phyloP scores from a whole-genome alignment of 2,797 vertebrate genomes.

The Pseudomugil tenellus region DNA sequence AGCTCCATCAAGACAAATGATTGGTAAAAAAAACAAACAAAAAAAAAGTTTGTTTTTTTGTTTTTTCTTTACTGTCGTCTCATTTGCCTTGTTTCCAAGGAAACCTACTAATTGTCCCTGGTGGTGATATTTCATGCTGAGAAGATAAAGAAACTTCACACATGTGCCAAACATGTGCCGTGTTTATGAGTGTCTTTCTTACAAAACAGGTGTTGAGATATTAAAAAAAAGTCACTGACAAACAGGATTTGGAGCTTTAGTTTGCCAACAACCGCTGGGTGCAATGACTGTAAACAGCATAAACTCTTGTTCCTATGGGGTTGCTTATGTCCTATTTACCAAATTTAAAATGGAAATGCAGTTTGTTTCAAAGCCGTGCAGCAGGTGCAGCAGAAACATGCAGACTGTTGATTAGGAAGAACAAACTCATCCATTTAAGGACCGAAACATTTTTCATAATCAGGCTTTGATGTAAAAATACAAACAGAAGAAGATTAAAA shows the following conservation, averaged over 20 bases:
- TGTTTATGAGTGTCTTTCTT: neutral
- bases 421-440: no score
- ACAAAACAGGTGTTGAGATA: neutral
- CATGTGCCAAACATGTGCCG: neutral
- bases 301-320: neutral
- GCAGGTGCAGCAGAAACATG: neutral
- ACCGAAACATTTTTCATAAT: no score
- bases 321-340: neutral
- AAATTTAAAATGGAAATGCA: neutral
- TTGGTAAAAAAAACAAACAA: neutral
- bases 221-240: neutral
- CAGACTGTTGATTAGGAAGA: neutral
- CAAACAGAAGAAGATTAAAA: no score
- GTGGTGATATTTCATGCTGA: conserved; percentile 1
- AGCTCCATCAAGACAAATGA: conserved; percentile 15
- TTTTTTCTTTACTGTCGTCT: conserved; percentile 22
- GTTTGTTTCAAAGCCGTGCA: neutral
- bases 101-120: conserved; percentile 39
- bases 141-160: conserved; percentile 3
- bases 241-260: neutral
- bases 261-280: neutral
- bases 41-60: neutral
- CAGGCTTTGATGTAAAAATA: no score
- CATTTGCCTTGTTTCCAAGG: conserved; percentile 51
- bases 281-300: neutral